These are phyloP conservation scores for Bothrops jararaca DNA, from an alignment of 2,113 vertebrate species.

Conservation along the genomic window DNA sequence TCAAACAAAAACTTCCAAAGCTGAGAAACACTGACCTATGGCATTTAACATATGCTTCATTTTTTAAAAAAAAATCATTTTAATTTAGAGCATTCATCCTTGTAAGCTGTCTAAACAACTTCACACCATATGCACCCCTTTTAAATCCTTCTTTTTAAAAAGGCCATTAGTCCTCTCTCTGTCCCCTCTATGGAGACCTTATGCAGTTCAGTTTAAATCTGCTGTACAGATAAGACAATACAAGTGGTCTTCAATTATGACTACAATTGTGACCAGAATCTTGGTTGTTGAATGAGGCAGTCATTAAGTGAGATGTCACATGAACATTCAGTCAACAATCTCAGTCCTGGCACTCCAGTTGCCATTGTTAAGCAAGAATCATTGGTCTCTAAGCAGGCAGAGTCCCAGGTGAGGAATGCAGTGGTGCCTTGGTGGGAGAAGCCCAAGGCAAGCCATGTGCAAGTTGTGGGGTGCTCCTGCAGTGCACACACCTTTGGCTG, in stretches of 20 bases:
- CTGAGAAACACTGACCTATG: neutral
- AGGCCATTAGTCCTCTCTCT: neutral
- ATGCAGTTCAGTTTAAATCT: neutral
- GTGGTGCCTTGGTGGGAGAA: neutral
- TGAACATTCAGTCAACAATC: neutral
- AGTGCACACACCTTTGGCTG: neutral
- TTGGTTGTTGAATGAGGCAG: neutral
- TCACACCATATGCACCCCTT: neutral
- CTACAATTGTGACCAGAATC: neutral
- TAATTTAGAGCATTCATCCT: neutral
- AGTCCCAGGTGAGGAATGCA: neutral
- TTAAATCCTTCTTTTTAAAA: neutral
- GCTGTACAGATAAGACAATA: neutral
- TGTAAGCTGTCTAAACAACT: neutral
- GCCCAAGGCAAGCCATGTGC: neutral
- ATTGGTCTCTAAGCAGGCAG: neutral
- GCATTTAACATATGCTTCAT: neutral
- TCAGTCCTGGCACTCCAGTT: neutral
- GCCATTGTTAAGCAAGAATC: neutral
- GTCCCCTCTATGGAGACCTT: neutral
- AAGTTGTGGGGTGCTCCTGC: neutral
- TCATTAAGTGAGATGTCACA: neutral
- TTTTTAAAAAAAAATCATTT: neutral
- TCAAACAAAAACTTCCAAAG: neutral
- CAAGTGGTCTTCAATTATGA: neutral